Conservation (phyloP, 1,140 invertebrate genomes). For the Amyelois transitella region DNA sequence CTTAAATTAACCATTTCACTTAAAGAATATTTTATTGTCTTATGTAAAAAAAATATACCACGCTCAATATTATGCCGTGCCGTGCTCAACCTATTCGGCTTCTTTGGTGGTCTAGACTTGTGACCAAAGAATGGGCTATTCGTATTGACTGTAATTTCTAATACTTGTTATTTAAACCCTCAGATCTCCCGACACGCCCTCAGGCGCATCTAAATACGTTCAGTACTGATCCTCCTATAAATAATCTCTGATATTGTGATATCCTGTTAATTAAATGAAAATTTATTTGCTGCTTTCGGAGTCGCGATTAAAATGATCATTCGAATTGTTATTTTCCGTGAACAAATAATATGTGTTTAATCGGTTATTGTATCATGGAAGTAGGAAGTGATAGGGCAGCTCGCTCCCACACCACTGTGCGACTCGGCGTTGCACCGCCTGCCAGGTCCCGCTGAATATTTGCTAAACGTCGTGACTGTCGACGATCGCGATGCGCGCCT, state of each 20-base stretch:
- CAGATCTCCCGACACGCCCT: conserved; percentile 22
- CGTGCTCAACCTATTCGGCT: conserved; percentile 1
- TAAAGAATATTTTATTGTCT: no score
- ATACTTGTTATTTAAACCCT: conserved; percentile 37
- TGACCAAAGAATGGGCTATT: conserved; percentile 30
- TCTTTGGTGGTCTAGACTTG: conserved; percentile 25
- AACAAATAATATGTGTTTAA: conserved; percentile 50
- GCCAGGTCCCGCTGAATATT: conserved; percentile 63
- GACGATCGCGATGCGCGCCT: conserved; percentile 68
- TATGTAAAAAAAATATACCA: no score
- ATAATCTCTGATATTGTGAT: neutral
- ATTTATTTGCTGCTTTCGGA: neutral
- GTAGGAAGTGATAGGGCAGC: conserved; percentile 69
- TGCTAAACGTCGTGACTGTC: conserved; percentile 71
- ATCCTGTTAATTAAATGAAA: neutral
- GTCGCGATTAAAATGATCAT: neutral
- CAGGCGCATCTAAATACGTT: conserved; percentile 22
- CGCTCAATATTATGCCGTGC: neutral
- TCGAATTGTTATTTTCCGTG: conserved; percentile 14
- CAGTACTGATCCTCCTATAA: conserved; percentile 10
- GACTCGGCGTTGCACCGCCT: conserved; percentile 33
- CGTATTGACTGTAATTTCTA: conserved; percentile 33
- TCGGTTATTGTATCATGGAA: conserved; percentile 67
- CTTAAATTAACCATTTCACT: no score
- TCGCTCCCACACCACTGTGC: conserved; percentile 56